Evolutionary conservation across 2,888 invertebrate genomes (phyloP).

Genomic region (Hirtodrosophila confusa): DNA sequence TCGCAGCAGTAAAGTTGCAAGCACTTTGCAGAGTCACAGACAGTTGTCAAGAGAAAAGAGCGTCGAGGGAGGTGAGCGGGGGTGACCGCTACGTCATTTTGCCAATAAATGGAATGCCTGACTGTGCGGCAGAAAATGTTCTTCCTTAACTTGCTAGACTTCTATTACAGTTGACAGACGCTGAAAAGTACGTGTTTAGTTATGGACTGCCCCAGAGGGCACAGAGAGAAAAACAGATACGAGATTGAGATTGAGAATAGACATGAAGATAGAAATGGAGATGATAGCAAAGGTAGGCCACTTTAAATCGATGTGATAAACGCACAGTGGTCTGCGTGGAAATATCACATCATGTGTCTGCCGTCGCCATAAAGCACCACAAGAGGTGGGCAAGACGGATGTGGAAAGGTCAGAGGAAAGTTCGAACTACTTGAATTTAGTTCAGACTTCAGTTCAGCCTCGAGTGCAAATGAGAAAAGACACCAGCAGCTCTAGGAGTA

Average conservation of each 20-base stretch:
- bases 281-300: slow-evolving; percentile 34
- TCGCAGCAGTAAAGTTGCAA: slow-evolving; percentile 17
- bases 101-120: slow-evolving; percentile 50
- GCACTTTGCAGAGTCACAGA: slow-evolving; percentile 29
- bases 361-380: slow-evolving; percentile 58
- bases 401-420: slow-evolving; percentile 21
- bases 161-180: slow-evolving; percentile 60
- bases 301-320: slow-evolving; percentile 46
- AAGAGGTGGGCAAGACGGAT: slow-evolving; percentile 18
- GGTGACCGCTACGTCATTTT: slow-evolving; percentile 40
- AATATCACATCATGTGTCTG: slow-evolving; percentile 62
- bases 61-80: neutral
- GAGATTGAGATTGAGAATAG: neutral
- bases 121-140: slow-evolving; percentile 29
- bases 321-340: slow-evolving; percentile 39
- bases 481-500: slow-evolving; percentile 23
- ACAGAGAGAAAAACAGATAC: slow-evolving; percentile 3
- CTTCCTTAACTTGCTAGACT: slow-evolving; percentile 23
- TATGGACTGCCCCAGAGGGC: slow-evolving; percentile 22
- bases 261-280: slow-evolving; percentile 2
- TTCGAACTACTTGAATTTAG: slow-evolving; percentile 51
- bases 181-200: slow-evolving; percentile 64
- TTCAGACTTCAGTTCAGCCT: slow-evolving; percentile 37
- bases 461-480: slow-evolving; percentile 75
- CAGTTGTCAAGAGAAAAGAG: slow-evolving; percentile 34